phyloP scores from a whole-genome alignment of 1,140 invertebrate genomes.

The Sitodiplosis mosellana region DNA sequence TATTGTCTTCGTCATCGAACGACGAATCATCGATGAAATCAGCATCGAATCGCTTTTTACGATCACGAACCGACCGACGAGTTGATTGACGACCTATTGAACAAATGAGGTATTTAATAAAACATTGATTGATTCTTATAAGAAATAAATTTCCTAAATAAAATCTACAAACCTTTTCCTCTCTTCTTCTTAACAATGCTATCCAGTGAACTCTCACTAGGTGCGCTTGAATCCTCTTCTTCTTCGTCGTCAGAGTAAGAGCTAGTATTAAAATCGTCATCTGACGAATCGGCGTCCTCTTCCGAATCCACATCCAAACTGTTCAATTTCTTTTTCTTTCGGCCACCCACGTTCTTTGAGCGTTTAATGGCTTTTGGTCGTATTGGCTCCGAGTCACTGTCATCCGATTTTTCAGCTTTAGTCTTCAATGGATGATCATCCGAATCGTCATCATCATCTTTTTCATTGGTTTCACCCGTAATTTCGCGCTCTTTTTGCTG shows the following conservation, averaged over 20 bases:
- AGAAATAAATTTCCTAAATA: no score
- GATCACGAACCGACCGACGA: conserved; percentile 14
- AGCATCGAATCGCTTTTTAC: conserved; percentile 18
- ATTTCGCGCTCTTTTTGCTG: conserved; percentile 5
- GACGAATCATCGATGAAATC: conserved; percentile 22
- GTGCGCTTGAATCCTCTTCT: conserved; percentile 13
- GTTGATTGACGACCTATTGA: conserved; percentile 13
- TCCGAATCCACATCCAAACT: conserved; percentile 64
- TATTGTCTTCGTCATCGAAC: conserved; percentile 13
- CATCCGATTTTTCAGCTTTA: not conserved
- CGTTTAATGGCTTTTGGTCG: conserved; percentile 24
- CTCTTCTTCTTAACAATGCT: conserved; percentile 9
- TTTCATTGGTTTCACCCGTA: not conserved
- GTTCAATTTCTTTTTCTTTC: conserved; percentile 58
- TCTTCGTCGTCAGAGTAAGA: conserved; percentile 16
- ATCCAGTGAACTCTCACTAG: conserved; percentile 17
- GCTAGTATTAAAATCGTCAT: conserved; percentile 68
- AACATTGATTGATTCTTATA: no score
- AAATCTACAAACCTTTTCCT: conserved; percentile 2
- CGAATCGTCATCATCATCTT: not conserved
- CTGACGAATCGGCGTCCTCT: conserved; percentile 55
- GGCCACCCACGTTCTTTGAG: conserved; percentile 15
- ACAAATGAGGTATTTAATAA: no score
- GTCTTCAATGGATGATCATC: no score
- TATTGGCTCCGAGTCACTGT: conserved; percentile 6